phyloP scores from a whole-genome alignment of 2,797 vertebrate genomes.

The Sebastes alutus region DNA sequence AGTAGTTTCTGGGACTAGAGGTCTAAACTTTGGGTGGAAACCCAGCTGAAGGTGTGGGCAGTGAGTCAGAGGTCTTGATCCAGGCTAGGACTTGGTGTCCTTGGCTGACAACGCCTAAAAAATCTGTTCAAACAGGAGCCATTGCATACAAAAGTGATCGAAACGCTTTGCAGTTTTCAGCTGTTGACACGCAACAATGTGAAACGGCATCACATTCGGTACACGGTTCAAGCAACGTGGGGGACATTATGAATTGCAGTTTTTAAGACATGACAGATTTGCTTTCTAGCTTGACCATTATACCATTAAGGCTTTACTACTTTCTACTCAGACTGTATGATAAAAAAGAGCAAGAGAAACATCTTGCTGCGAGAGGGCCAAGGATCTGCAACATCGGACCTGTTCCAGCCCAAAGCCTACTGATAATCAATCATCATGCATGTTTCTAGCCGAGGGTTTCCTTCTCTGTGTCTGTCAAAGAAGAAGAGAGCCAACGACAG shows the following conservation, averaged over 20 bases:
- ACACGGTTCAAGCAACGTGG: background rate
- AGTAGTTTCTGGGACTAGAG: background rate
- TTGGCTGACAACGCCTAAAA: background rate
- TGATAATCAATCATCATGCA: constrained; percentile 69
- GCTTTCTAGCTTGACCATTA: background rate
- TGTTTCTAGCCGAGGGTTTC: constrained; percentile 77
- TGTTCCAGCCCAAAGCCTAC: constrained; percentile 49
- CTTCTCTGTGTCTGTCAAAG: background rate
- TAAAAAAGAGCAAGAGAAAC: background rate
- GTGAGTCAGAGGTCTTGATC: background rate
- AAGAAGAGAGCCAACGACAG: constrained; percentile 48
- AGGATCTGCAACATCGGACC: constrained; percentile 46
- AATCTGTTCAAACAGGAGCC: background rate
- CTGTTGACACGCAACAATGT: background rate
- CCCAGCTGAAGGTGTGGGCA: background rate
- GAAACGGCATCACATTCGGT: background rate
- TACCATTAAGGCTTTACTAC: background rate
- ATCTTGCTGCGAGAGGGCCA: background rate
- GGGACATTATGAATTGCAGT: background rate
- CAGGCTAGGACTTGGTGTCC: background rate
- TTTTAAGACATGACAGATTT: background rate
- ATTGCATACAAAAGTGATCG: too few relatives aligned
- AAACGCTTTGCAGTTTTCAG: background rate
- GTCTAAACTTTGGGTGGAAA: background rate
- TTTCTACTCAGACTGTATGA: background rate